phyloP scores from a whole-genome alignment of 2,888 invertebrate genomes.

The Thymelicus sylvestris region DNA sequence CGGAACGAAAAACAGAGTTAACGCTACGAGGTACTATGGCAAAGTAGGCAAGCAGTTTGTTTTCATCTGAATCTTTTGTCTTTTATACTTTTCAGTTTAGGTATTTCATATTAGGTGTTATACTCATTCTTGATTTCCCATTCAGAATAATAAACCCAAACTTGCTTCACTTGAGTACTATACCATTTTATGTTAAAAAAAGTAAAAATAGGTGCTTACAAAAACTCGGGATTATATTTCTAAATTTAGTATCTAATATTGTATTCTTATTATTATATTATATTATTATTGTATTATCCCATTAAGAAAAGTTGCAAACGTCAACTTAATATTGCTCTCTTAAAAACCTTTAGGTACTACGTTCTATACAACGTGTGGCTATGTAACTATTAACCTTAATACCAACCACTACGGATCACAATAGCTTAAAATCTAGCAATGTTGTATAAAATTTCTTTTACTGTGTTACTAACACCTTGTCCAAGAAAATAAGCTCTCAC shows the following conservation, averaged over 20 bases:
- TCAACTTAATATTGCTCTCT: constrained; percentile 11
- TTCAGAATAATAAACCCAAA: too few relatives aligned
- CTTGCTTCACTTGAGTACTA: too few relatives aligned
- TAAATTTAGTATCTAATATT: background rate
- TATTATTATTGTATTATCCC: too few relatives aligned
- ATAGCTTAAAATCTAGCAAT: background rate
- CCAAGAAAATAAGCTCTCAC: constrained; percentile 34
- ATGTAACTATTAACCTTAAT: background rate
- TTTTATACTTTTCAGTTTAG: too few relatives aligned
- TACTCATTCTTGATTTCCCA: too few relatives aligned
- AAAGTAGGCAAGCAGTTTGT: too few relatives aligned
- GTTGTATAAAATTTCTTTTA: constrained; percentile 25
- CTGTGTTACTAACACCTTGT: constrained; percentile 34
- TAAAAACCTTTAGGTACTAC: background rate
- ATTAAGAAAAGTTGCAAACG: background rate
- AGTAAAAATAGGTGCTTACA: background rate
- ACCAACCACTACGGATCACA: background rate
- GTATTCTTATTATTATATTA: too few relatives aligned
- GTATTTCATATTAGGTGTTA: too few relatives aligned
- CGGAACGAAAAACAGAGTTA: too few relatives aligned
- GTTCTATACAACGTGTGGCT: background rate
- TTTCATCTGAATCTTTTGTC: too few relatives aligned
- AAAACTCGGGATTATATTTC: background rate
- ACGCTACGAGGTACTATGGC: too few relatives aligned
- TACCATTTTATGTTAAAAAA: too few relatives aligned